Evolutionary conservation across 2,888 invertebrate genomes (phyloP), one percentile per base, ranked within the genome.

Genomic region (Dorcus hopei): DNA sequence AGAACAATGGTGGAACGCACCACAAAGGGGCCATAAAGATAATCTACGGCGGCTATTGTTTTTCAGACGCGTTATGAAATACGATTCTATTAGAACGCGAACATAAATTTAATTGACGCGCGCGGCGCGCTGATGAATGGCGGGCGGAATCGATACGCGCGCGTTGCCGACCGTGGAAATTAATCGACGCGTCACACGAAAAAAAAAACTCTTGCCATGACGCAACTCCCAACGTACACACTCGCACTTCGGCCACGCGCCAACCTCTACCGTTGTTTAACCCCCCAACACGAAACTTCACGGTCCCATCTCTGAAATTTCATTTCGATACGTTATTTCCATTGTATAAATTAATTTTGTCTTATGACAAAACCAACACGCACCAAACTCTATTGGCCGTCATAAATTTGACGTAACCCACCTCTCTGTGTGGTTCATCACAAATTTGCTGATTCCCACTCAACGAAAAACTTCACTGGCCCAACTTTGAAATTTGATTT

Each of bases 21-120:
- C 41, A 52, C 52, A 52, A 52, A 52, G 33, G 41, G 42, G 26
- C 42, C 38, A 26, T 40, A 52, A 40, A 52, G 52, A 52, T 52
- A 52, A 52, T 52, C 52, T 52, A 40, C 26, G 47, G 19, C 26
- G 49, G 40, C 52, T 26, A 52, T 52, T 52, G 52, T 52, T 52
- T 52, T 52, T 26, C 26, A 52, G 40, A 40, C 16, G n/a, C 16
- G 38, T 52, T 52, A 52, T 42, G 52, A 52, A 52, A 52, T 52
- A 14, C 41, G 26, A 23, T 41, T 52, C 38, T 52, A 52, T 52
- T 40, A 40, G 52, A 52, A 52, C 33, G 14, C 14, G 23, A n/a
- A 23, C 41, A 23, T 52, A 52, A 52, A 52, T 52, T 42, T 52
- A 52, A 52, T 52, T 33, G 52, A 52, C 52, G 42, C 40, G 40